Percentiles rank a stretch among this genome's conserved stretches.
phyloP scores from a whole-genome alignment of 2,888 invertebrate species.

The Drosophila nr. perissopoda region DNA sequence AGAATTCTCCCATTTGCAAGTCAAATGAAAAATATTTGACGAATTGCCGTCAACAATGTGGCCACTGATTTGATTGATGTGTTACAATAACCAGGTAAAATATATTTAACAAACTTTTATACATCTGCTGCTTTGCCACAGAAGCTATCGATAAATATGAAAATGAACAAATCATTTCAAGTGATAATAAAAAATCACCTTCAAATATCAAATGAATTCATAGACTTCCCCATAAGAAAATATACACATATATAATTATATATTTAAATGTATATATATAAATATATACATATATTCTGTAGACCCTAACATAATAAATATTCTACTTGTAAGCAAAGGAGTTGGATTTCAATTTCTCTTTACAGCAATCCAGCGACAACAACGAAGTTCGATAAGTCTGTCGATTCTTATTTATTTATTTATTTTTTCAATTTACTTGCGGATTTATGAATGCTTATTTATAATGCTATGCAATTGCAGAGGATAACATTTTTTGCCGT shows the following conservation, averaged over 20 bases:
- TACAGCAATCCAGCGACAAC: background rate
- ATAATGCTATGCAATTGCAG: conserved; percentile 13
- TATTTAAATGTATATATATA: too few species aligned
- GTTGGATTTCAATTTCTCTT: background rate
- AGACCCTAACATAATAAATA: background rate
- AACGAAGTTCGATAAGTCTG: background rate
- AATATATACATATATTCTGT: background rate
- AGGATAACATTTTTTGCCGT: conserved; percentile 22
- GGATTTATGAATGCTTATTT: conserved; percentile 9
- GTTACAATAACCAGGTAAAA: background rate
- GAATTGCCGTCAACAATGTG: background rate
- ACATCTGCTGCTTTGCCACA: background rate
- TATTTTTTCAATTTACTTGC: background rate
- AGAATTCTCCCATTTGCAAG: background rate
- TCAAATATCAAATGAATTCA: background rate
- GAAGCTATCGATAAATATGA: background rate
- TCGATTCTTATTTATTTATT: background rate
- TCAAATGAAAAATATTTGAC: background rate
- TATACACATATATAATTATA: background rate
- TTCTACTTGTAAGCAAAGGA: background rate
- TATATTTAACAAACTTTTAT: background rate
- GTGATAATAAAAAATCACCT: background rate
- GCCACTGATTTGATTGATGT: background rate
- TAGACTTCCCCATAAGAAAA: too few species aligned
- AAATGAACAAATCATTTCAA: too few species aligned